phyloP scores from a whole-genome alignment of 2,888 invertebrate species.

The Trichogramma dendrolimi region DNA sequence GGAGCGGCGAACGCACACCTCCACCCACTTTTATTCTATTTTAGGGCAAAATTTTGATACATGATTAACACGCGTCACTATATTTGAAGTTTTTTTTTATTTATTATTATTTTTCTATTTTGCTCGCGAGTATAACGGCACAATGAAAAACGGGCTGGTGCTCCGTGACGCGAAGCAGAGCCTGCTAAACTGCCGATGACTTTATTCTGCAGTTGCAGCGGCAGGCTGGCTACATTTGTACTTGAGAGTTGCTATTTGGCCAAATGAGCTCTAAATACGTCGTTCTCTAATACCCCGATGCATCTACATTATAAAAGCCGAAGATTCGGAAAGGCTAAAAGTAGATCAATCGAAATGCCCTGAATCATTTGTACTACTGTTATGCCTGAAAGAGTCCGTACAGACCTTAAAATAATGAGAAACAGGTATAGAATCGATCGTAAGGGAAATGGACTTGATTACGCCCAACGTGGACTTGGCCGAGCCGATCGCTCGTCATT shows the following conservation, averaged over 20 bases:
- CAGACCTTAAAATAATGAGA: background rate
- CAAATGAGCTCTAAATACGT: background rate
- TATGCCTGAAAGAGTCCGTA: no score
- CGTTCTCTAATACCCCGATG: no score
- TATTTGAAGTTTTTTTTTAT: no score
- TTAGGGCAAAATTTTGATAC: no score
- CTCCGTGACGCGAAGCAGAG: no score
- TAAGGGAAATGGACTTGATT: background rate
- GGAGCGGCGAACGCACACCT: no score
- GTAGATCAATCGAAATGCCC: slow-evolving; percentile 26
- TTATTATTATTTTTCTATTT: no score
- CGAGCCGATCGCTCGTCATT: no score
- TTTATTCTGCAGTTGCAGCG: slow-evolving; percentile 11
- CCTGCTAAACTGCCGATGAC: background rate
- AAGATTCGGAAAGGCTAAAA: slow-evolving; percentile 23
- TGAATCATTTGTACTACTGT: slow-evolving; percentile 14
- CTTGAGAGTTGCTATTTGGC: background rate
- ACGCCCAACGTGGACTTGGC: background rate
- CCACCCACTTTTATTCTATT: no score
- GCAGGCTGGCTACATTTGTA: background rate
- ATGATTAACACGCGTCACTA: no score
- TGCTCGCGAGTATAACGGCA: no score
- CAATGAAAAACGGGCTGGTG: no score
- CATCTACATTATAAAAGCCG: background rate
- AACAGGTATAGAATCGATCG: background rate